Evolutionary conservation across 1,140 invertebrate genomes (phyloP).

Genomic region (Atta texana): DNA sequence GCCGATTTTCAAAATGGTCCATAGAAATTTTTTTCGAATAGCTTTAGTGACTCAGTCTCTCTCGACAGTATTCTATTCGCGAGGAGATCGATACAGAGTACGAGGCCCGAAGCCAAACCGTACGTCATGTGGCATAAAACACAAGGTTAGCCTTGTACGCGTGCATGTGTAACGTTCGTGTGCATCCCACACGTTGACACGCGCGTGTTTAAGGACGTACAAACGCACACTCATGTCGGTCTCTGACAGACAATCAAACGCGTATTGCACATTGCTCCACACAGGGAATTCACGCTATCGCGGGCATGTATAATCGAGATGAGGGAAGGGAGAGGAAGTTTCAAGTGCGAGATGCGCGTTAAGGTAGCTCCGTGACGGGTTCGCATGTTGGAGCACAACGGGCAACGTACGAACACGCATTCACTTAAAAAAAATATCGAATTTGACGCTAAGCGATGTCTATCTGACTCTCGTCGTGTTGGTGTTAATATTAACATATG

Average conservation of each 20-base stretch:
- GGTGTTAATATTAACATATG: no score
- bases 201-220: background rate
- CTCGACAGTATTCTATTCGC: constrained; percentile 69
- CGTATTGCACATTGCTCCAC: constrained; percentile 43
- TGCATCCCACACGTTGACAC: background rate
- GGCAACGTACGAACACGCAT: no score
- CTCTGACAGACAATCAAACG: constrained; percentile 56
- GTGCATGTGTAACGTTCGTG: constrained; percentile 17
- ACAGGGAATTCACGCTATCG: constrained; percentile 50
- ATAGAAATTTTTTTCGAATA: constrained; percentile 6
- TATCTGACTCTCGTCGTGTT: no score
- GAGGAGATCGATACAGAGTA: constrained; percentile 80
- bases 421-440: no score
- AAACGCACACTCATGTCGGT: constrained; percentile 27
- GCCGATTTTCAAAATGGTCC: constrained; percentile 33
- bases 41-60: constrained; percentile 13
- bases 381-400: constrained; percentile 8
- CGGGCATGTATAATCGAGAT: constrained; percentile 22
- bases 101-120: constrained; percentile 82
- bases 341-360: constrained; percentile 54
- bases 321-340: background rate
- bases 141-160: constrained; percentile 52
- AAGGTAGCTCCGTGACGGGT: constrained; percentile 48
- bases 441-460: no score
- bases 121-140: constrained; percentile 71